A percentile compares a stretch with the other conserved stretches of the same genome.
phyloP scores from a whole-genome alignment of 2,797 vertebrate genomes.

The Enteromius unitaeniatus region DNA sequence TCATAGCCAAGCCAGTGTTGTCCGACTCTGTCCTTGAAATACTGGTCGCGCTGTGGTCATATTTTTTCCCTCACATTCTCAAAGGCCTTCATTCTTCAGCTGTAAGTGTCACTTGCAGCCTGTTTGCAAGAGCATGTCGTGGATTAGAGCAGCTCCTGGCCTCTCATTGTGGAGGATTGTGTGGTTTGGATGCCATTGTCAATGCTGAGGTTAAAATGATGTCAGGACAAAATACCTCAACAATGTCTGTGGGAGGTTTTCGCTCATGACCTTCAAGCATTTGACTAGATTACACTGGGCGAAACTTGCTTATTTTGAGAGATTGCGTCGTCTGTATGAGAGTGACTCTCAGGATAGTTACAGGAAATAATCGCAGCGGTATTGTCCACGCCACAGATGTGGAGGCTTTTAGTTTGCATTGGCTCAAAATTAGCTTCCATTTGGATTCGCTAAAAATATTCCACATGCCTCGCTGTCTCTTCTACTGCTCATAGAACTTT shows the following conservation, averaged over 20 bases:
- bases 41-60: neutral
- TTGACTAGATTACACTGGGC: neutral
- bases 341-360: neutral
- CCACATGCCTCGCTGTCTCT: neutral
- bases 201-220: conserved; percentile 14
- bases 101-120: neutral
- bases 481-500: neutral
- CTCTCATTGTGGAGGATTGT: conserved; percentile 2
- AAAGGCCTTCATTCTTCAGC: conserved; percentile 20
- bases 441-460: neutral
- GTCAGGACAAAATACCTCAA: conserved; percentile 3
- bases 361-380: neutral
- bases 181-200: conserved; percentile 33
- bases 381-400: neutral
- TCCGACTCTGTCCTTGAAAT: neutral
- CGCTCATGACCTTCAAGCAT: conserved; percentile 8
- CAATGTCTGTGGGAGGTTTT: neutral
- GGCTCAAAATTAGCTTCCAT: neutral
- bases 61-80: neutral
- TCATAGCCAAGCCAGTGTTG: neutral
- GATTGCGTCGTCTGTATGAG: neutral
- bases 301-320: neutral
- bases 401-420: neutral
- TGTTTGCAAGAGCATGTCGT: neutral
- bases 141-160: neutral